Evolutionary conservation across 2,797 vertebrate genomes (phyloP), one percentile per base, ranked within the genome.

Genomic region (Sphenodon punctatus): DNA sequence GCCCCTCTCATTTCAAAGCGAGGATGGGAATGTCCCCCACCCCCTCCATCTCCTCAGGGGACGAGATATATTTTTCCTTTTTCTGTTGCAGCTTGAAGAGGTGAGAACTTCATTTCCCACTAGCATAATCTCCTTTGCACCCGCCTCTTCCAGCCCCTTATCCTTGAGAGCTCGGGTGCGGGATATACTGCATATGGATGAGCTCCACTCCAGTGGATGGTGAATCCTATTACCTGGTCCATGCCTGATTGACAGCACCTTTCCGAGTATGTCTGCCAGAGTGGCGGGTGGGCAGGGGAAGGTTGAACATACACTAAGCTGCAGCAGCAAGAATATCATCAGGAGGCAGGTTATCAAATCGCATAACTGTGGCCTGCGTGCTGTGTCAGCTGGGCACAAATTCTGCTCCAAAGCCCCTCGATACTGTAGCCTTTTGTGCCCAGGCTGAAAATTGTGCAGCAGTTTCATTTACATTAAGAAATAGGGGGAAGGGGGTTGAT

Each of bases 341-440:
- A 4, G 10, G 23, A 0, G 0, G 34, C 1, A 14, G 5, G 16
- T 64, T 30, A 36, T 12, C 71, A 22, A 53, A 0, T 23, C n/a
- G 6, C 5, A 23, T 10, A 0, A 0, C 39, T 39, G n/a, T 8
- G n/a, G n/a, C 39, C 20, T 6, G 20, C 3, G 2, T 0, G n/a
- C 0, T 0, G 34, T 1, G 63, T 23, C 14, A n/a, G 25, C 23
- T 46, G 45, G 22, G 20, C 30, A 1, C 13, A 16, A 45, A n/a
- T 22, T 7, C 65, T 5, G 8, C 39, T 0, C 4, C 55, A 25
- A 8, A 51, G 32, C 38, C n/a, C 48, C 30, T 2, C 25, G 0
- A 2, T 27, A 67, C 39, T 34, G 25, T n/a, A n/a, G n/a, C n/a
- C n/a, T n/a, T n/a, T n/a, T n/a, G n/a, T 0, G 1, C 11, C 23